Conservation (phyloP, 2,888 invertebrate species). For the Leptopterna dolabrata region DNA sequence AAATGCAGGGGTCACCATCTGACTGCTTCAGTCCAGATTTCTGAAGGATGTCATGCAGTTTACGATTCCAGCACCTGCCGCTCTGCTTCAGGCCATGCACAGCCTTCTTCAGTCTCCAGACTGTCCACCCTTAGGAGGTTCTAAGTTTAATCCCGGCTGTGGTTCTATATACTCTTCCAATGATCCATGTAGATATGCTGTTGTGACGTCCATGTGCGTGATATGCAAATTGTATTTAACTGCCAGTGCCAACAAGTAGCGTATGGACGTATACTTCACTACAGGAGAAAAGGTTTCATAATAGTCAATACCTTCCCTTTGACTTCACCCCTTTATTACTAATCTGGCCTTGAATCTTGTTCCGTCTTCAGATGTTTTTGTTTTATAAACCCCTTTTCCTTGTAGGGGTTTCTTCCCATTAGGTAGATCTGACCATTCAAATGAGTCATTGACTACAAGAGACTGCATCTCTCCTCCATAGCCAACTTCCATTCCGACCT, state of each 20-base stretch:
- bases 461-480: constrained; percentile 61
- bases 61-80: constrained; percentile 55
- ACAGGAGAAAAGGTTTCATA: constrained; percentile 63
- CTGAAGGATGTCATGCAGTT: constrained; percentile 14
- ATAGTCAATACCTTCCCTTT: constrained; percentile 62
- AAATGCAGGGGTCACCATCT: constrained; percentile 54
- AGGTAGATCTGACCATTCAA: constrained; percentile 59
- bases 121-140: neutral
- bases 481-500: constrained; percentile 10
- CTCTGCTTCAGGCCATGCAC: constrained; percentile 61
- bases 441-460: constrained; percentile 60
- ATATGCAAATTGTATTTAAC: constrained; percentile 31
- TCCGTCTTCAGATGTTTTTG: constrained; percentile 58
- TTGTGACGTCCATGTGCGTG: constrained; percentile 58
- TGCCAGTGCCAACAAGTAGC: constrained; percentile 61
- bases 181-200: constrained; percentile 53
- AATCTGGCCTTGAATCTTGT: constrained; percentile 62
- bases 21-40: constrained; percentile 38
- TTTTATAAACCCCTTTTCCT: constrained; percentile 63
- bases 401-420: too few species aligned
- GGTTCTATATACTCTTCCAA: constrained; percentile 58
- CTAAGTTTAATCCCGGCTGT: constrained; percentile 51
- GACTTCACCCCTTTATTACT: constrained; percentile 63
- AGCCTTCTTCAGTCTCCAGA: constrained; percentile 58
- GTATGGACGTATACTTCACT: constrained; percentile 61